A percentile compares a stretch with the other conserved stretches of the same genome.
Conservation (phyloP, 2,113 vertebrate species). For the Vimba vimba region DNA sequence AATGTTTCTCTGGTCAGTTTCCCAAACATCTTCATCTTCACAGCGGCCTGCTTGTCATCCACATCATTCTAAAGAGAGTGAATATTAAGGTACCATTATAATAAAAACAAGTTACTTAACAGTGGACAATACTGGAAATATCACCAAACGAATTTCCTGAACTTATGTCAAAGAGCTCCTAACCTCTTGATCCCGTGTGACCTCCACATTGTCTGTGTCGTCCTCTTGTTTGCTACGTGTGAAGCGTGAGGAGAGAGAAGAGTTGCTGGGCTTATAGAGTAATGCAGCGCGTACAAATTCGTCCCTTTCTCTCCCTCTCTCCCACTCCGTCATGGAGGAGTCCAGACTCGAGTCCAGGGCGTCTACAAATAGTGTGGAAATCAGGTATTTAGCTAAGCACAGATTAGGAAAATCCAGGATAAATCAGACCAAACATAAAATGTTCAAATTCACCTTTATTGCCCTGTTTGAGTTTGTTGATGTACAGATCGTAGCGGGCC, state of each 20-base stretch:
- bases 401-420: not conserved
- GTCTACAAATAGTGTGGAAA: slow-evolving; percentile 62
- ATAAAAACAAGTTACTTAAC: not conserved
- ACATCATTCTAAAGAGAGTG: slow-evolving; percentile 75
- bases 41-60: slow-evolving; percentile 85
- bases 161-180: not conserved
- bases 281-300: slow-evolving; percentile 87
- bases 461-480: slow-evolving; percentile 79
- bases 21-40: slow-evolving; percentile 97
- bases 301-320: slow-evolving; percentile 84
- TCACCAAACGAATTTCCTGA: not conserved
- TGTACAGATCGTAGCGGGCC: slow-evolving; percentile 87
- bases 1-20: slow-evolving; percentile 89
- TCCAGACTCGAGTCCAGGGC: slow-evolving; percentile 82
- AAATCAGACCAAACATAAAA: not conserved
- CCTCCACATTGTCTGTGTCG: slow-evolving; percentile 82
- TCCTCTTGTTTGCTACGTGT: slow-evolving; percentile 82
- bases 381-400: not conserved
- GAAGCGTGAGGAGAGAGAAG: slow-evolving; percentile 84
- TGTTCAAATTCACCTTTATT: slow-evolving; percentile 76
- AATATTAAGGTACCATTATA: not conserved
- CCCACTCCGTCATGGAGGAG: slow-evolving; percentile 86
- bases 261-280: slow-evolving; percentile 81
- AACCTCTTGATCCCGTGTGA: slow-evolving; percentile 86
- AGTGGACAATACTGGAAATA: too few species aligned